Evolutionary conservation across 1,140 invertebrate species (phyloP).

Genomic region (Leptopilina boulardi): DNA sequence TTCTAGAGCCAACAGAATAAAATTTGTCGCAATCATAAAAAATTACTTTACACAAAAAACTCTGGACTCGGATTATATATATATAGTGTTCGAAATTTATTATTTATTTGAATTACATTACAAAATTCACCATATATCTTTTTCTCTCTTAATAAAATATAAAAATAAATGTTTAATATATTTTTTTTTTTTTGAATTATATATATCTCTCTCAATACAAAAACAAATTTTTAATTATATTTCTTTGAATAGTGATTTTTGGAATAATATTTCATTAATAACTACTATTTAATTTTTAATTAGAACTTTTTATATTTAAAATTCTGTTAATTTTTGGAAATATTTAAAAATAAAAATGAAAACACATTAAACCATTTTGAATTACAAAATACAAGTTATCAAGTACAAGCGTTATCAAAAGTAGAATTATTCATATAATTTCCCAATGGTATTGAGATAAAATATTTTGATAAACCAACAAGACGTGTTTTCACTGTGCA

Average conservation of each 20-base stretch:
- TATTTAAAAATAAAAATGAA: neutral
- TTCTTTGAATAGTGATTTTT: no score
- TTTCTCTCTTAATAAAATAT: no score
- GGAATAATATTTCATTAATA: no score
- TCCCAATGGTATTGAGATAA: neutral
- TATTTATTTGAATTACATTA: neutral
- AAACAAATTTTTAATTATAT: no score
- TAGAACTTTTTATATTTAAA: no score
- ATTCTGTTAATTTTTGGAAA: no score
- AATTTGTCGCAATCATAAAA: slow-evolving; percentile 6
- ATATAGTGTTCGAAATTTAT: neutral
- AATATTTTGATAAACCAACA: slow-evolving; percentile 9
- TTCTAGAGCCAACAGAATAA: slow-evolving; percentile 12
- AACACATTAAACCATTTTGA: neutral
- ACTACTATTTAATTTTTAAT: no score
- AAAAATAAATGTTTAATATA: no score
- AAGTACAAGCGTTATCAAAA: neutral
- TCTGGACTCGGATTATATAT: neutral
- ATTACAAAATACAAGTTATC: neutral
- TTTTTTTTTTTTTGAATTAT: no score
- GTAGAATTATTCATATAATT: neutral
- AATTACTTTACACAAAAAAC: neutral
- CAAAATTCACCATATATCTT: no score
- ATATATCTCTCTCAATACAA: no score
- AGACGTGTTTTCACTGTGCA: slow-evolving; percentile 1